These are phyloP conservation scores for Seriola dumerili DNA, from an alignment of 2,113 vertebrate species.

Conservation along the genomic window DNA sequence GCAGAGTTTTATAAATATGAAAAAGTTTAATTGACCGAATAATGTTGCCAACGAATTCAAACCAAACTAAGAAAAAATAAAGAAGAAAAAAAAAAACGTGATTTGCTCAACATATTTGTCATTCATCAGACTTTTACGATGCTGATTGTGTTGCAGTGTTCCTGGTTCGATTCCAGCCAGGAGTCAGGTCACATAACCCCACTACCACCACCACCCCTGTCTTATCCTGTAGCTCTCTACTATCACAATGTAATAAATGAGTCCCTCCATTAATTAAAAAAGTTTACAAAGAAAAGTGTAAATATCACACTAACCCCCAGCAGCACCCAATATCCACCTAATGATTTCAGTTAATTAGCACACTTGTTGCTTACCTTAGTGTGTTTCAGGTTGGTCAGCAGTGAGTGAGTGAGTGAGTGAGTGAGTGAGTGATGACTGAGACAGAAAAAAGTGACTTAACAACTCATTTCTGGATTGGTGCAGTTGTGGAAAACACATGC, in stretches of 20 bases:
- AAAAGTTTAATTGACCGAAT: neutral
- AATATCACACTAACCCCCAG: neutral
- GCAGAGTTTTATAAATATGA: neutral
- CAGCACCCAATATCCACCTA: neutral
- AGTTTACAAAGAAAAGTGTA: neutral
- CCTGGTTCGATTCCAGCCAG: neutral
- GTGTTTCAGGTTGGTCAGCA: neutral
- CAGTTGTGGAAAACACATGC: neutral
- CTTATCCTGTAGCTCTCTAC: neutral
- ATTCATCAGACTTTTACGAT: neutral
- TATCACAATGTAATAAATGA: neutral
- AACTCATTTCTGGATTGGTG: neutral
- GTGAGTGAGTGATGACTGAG: neutral
- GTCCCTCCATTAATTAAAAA: too few species aligned
- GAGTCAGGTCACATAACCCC: too few species aligned
- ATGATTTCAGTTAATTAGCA: neutral
- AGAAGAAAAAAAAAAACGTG: too few species aligned
- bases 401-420: neutral
- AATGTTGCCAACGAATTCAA: neutral
- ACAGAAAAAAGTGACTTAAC: neutral
- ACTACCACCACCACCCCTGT: too few species aligned
- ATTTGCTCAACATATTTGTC: too few species aligned
- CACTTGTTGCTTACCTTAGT: conserved; percentile 24
- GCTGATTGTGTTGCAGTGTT: neutral
- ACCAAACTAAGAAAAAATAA: too few species aligned